Conservation (phyloP, 2,888 invertebrate genomes). For the Julus scanicus region DNA sequence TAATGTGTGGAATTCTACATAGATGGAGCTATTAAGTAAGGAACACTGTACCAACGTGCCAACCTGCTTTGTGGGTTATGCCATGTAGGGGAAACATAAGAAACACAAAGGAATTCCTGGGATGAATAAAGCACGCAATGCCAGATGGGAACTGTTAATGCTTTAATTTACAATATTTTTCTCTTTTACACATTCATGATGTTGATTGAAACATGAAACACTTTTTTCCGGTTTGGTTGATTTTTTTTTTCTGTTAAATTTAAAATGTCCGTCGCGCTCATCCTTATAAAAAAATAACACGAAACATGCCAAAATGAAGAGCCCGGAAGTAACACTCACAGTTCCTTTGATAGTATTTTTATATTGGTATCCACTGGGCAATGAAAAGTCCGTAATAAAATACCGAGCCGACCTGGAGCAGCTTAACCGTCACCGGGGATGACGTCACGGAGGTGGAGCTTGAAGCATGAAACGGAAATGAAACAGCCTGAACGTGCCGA, state of each 20-base stretch:
- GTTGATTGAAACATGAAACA: constrained; percentile 33
- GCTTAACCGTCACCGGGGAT: too few species aligned
- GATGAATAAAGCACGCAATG: background rate
- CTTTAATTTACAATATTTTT: constrained; percentile 33
- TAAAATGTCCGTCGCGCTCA: background rate
- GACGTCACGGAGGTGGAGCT: constrained; percentile 23
- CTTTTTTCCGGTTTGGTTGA: background rate
- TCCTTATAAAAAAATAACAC: constrained; percentile 30
- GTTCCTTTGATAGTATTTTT: constrained; percentile 25
- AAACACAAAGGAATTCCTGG: background rate
- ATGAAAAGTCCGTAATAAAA: background rate
- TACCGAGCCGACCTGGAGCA: background rate
- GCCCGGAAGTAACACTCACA: background rate
- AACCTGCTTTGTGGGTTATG: too few species aligned
- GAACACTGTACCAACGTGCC: too few species aligned
- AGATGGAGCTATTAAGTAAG: too few species aligned
- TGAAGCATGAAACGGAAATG: background rate
- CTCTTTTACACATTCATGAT: constrained; percentile 33
- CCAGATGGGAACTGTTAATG: constrained; percentile 8
- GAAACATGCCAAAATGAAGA: constrained; percentile 25
- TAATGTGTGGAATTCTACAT: too few species aligned
- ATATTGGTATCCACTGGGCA: background rate
- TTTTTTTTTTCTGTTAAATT: background rate
- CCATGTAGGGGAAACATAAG: too few species aligned
- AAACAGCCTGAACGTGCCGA: background rate